phyloP scores from a whole-genome alignment of 2,797 vertebrate species.

The Acanthurus leucopareius region DNA sequence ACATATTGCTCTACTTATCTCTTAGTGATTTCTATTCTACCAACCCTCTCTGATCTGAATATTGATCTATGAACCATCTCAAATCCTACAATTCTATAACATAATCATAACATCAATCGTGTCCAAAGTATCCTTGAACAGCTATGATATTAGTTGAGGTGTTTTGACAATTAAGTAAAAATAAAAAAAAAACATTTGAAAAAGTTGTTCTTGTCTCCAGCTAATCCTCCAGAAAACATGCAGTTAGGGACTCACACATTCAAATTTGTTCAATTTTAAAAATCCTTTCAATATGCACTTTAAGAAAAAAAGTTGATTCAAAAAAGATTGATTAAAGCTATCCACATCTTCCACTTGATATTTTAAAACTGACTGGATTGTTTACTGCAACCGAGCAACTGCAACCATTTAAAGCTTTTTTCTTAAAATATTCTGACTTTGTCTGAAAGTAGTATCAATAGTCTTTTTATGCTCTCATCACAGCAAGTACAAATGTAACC shows the following conservation, averaged over 20 bases:
- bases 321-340: too few relatives aligned
- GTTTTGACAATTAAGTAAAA: background rate
- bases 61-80: background rate
- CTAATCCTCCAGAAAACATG: background rate
- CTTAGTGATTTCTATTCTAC: too few relatives aligned
- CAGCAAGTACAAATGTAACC: background rate
- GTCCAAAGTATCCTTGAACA: background rate
- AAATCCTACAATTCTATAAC: fast-evolving
- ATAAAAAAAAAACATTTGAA: background rate
- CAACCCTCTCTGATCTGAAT: background rate
- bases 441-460: background rate
- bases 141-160: background rate
- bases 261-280: background rate
- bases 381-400: background rate
- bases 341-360: background rate
- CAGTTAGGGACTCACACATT: background rate
- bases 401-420: background rate
- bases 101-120: background rate
- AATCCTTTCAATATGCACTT: background rate
- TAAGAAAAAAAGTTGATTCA: background rate
- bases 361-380: background rate
- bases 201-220: background rate
- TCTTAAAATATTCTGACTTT: background rate
- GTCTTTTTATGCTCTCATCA: background rate
- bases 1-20: background rate